Conservation (phyloP, 2,113 vertebrate genomes). For the Hemichromis elongatus region DNA sequence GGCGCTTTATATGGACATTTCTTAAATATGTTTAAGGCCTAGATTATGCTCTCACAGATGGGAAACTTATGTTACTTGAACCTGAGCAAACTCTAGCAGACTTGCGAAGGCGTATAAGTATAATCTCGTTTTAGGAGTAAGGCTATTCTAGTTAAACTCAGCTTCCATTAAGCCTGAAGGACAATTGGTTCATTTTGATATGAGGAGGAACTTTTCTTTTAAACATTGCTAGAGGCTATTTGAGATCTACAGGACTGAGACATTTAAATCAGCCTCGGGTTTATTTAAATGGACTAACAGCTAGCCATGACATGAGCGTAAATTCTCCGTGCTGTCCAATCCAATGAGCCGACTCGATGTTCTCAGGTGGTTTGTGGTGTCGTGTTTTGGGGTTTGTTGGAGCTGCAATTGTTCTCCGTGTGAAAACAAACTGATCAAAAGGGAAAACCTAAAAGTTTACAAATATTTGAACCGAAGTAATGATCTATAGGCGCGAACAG, state of each 20-base stretch:
- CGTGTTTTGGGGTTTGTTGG: background rate
- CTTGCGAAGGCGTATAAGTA: background rate
- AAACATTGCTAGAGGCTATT: background rate
- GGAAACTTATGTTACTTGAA: background rate
- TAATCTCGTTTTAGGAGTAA: background rate
- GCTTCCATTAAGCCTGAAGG: background rate
- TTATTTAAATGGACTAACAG: background rate
- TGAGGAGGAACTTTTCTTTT: background rate
- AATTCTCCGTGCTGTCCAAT: background rate
- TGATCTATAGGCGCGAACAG: too few species aligned
- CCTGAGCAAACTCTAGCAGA: background rate
- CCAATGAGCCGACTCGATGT: background rate
- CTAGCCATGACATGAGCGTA: background rate
- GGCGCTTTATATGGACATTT: too few species aligned
- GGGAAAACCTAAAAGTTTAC: background rate
- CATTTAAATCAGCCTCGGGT: background rate
- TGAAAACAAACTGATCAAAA: background rate
- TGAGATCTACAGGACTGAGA: background rate
- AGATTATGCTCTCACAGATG: background rate
- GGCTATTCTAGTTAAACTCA: background rate
- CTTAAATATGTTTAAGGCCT: background rate
- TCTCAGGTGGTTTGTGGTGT: background rate
- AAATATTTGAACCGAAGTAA: background rate
- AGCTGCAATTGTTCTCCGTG: background rate
- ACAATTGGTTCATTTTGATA: too few species aligned